Percentiles rank a stretch among this genome's conserved stretches.
Evolutionary conservation across 1,140 invertebrate species (phyloP).

Genomic region (Drosophila sechellia): DNA sequence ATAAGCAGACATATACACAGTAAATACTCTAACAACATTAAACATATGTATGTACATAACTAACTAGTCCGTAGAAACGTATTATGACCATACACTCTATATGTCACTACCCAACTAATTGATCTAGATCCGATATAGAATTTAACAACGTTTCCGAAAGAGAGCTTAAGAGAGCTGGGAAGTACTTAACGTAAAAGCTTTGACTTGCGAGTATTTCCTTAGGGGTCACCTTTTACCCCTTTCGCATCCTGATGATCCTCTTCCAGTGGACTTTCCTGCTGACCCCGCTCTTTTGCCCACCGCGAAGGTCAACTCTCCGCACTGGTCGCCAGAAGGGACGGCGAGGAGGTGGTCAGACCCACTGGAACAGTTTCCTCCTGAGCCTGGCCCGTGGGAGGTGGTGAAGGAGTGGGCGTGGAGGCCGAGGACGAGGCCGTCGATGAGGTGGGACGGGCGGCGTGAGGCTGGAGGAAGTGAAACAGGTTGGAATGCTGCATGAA

Average conservation of each 20-base stretch:
- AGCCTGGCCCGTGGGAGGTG: slow-evolving; percentile 16
- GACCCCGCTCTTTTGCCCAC: neutral
- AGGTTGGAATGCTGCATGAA: slow-evolving; percentile 83
- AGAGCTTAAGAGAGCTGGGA: slow-evolving; percentile 24
- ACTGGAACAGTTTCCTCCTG: slow-evolving; percentile 7
- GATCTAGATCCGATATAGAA: slow-evolving; percentile 37
- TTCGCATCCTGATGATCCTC: neutral
- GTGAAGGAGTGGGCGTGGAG: slow-evolving; percentile 15
- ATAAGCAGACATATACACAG: slow-evolving; percentile 45
- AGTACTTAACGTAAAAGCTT: slow-evolving; percentile 68
- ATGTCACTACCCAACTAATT: slow-evolving; percentile 44
- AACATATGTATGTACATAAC: slow-evolving; percentile 62
- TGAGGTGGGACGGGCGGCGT: slow-evolving; percentile 23
- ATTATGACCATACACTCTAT: slow-evolving; percentile 20
- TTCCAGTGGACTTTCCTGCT: neutral
- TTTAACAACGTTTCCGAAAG: slow-evolving; percentile 23
- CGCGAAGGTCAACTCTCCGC: slow-evolving; percentile 62
- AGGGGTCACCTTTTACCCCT: slow-evolving; percentile 19
- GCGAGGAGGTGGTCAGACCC: slow-evolving; percentile 40
- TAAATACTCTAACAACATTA: slow-evolving; percentile 52
- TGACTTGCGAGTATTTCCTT: slow-evolving; percentile 77
- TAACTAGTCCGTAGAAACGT: slow-evolving; percentile 50
- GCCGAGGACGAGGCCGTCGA: slow-evolving; percentile 25
- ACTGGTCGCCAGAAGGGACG: slow-evolving; percentile 59
- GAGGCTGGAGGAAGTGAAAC: slow-evolving; percentile 78